A percentile compares a stretch with the other conserved stretches of the same genome.
phyloP scores from a whole-genome alignment of 2,797 vertebrate genomes.

The Lagorchestes hirsutus region DNA sequence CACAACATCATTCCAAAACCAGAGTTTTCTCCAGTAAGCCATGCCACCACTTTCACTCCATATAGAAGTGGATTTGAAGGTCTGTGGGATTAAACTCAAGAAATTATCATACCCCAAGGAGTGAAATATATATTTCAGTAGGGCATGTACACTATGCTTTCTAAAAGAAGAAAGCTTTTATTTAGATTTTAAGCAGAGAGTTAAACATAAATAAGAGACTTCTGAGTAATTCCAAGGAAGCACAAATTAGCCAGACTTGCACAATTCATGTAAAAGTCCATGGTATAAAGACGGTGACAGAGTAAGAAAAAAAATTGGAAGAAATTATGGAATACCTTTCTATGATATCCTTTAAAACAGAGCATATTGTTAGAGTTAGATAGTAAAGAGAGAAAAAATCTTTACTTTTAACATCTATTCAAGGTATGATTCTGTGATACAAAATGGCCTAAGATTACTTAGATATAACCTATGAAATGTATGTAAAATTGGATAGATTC shows the following conservation, averaged over 20 bases:
- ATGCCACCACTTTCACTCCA: background rate
- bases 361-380: background rate
- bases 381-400: background rate
- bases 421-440: background rate
- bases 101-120: background rate
- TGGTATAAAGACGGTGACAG: background rate
- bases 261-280: background rate
- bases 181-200: background rate
- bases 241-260: background rate
- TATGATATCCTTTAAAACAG: background rate
- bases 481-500: background rate
- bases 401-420: background rate
- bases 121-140: background rate
- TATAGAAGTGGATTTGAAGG: background rate
- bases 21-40: background rate
- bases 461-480: background rate
- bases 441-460: conserved; percentile 30
- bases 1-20: background rate
- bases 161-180: background rate
- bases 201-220: background rate
- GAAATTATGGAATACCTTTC: background rate
- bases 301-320: background rate
- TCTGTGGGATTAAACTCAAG: background rate
- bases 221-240: background rate
- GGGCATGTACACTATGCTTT: background rate